These are phyloP conservation scores for Xiphophorus maculatus DNA, from an alignment of 2,113 vertebrate species.

Conservation along the genomic window DNA sequence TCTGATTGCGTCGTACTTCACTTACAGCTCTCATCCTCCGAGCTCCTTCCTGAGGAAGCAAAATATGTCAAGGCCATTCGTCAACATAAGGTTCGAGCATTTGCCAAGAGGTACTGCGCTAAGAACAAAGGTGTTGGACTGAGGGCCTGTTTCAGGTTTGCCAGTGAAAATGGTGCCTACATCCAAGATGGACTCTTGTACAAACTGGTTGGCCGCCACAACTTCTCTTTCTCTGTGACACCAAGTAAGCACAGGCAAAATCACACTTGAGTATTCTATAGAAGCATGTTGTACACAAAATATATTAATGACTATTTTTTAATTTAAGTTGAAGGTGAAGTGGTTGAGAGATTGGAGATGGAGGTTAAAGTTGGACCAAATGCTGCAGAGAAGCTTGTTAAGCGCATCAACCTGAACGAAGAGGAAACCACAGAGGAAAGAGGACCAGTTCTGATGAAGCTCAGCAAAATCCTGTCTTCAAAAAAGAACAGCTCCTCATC, in stretches of 20 bases:
- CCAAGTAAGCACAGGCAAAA: conserved; percentile 74
- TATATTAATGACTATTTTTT: conserved; percentile 1
- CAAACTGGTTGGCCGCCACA: conserved; percentile 75
- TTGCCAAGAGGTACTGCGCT: conserved; percentile 67
- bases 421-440: conserved; percentile 48
- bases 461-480: conserved; percentile 77
- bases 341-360: conserved; percentile 81
- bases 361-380: conserved; percentile 80
- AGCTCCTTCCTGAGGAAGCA: conserved; percentile 50
- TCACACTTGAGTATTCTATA: background rate
- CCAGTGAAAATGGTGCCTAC: conserved; percentile 71
- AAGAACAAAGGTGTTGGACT: conserved; percentile 63
- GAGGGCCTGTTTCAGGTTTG: conserved; percentile 74
- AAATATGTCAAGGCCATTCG: background rate
- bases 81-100: background rate
- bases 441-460: conserved; percentile 71
- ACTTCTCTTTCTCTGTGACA: conserved; percentile 57
- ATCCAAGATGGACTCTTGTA: conserved; percentile 65
- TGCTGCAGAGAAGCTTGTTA: conserved; percentile 79
- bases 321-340: conserved; percentile 68
- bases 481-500: conserved; percentile 29
- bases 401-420: conserved; percentile 60
- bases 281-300: background rate
- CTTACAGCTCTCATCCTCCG: conserved; percentile 65
- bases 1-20: conserved; percentile 8